Evolutionary conservation across 2,797 vertebrate genomes (phyloP).

Genomic region (Epinephelus malabaricus): DNA sequence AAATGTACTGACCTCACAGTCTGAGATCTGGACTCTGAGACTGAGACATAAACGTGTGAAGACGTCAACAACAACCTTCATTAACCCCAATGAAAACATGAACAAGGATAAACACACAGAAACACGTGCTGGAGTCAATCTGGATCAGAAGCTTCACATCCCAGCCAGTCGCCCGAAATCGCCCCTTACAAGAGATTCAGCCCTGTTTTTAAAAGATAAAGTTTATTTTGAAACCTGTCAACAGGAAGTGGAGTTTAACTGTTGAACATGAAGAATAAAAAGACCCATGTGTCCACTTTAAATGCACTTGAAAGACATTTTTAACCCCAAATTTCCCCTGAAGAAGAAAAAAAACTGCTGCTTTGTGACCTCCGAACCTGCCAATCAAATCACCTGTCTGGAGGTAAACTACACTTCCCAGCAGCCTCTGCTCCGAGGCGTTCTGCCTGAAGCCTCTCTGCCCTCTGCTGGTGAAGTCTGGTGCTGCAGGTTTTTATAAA

Average conservation of each 20-base stretch:
- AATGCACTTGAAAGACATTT: conserved; percentile 27
- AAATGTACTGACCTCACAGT: too few relatives aligned
- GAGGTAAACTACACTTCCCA: conserved; percentile 36
- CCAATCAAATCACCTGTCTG: neutral
- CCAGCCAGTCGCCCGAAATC: too few relatives aligned
- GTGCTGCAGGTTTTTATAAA: conserved; percentile 22
- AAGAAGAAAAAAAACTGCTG: conserved; percentile 1
- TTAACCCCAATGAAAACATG: too few relatives aligned
- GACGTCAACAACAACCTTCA: too few relatives aligned
- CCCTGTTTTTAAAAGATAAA: neutral
- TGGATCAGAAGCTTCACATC: neutral
- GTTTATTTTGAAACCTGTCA: neutral
- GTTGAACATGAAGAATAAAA: neutral
- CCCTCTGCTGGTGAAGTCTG: conserved; percentile 1
- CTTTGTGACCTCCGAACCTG: neutral
- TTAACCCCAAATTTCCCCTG: conserved; percentile 14
- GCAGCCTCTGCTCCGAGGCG: conserved; percentile 28
- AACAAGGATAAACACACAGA: neutral
- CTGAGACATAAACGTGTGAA: too few relatives aligned
- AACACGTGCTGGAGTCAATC: neutral
- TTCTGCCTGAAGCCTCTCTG: neutral
- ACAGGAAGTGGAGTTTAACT: neutral
- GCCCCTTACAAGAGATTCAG: neutral
- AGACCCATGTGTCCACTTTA: neutral
- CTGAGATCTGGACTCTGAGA: too few relatives aligned